These are phyloP conservation scores for Heterodera schachtii DNA, from an alignment of 1,140 invertebrate genomes.

Conservation along the genomic window DNA sequence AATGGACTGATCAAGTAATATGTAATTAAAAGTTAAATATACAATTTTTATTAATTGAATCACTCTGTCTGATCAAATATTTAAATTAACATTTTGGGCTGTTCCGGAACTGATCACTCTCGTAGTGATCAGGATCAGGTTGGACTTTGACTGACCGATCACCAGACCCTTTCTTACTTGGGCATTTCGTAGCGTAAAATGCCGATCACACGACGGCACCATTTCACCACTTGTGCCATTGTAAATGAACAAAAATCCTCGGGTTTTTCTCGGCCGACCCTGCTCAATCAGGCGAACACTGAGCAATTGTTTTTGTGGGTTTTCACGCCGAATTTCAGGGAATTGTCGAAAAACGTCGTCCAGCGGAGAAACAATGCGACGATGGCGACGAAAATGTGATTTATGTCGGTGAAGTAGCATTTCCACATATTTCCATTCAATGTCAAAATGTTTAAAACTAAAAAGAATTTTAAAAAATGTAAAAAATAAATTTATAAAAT, in stretches of 20 bases:
- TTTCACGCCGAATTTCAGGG: conserved; percentile 53
- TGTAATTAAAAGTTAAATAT: no score
- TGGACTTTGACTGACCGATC: no score
- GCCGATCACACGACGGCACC: conserved; percentile 91
- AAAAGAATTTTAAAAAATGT: background rate
- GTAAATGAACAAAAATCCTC: conserved; percentile 88
- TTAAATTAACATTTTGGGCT: no score
- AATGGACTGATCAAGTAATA: no score
- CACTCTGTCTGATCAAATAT: no score
- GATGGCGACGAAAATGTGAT: conserved; percentile 4
- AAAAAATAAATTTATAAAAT: background rate
- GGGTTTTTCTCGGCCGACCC: conserved; percentile 53
- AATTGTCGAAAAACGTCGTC: conserved; percentile 59
- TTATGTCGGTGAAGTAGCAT: conserved; percentile 22
- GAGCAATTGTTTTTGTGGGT: conserved; percentile 58
- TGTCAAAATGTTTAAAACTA: conserved; percentile 15
- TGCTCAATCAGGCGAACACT: conserved; percentile 60
- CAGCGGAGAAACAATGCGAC: background rate
- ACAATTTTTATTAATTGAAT: no score
- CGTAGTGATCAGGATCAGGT: no score
- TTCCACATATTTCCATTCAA: conserved; percentile 26
- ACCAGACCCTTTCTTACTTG: conserved; percentile 69
- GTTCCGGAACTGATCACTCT: no score
- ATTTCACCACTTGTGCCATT: conserved; percentile 91
- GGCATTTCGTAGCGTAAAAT: conserved; percentile 90